These are phyloP conservation scores for Nesospiza acunhae DNA, from an alignment of 2,113 vertebrate genomes.

Conservation along the genomic window DNA sequence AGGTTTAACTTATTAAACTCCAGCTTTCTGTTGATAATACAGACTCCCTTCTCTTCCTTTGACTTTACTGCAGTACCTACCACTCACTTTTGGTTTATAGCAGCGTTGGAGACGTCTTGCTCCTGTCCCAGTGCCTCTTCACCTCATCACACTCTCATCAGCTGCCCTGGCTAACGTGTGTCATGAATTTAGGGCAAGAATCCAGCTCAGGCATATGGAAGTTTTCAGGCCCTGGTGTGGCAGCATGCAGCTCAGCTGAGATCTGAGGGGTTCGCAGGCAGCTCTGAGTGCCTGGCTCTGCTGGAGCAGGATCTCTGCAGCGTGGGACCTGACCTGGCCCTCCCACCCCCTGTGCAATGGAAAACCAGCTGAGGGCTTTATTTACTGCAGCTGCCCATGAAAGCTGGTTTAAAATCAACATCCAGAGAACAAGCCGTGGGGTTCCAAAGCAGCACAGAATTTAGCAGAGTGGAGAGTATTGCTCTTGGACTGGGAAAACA, in stretches of 20 bases:
- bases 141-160: neutral
- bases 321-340: neutral
- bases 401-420: slow-evolving; percentile 42
- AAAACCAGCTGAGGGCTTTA: slow-evolving; percentile 10
- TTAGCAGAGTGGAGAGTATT: slow-evolving; percentile 14
- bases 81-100: neutral
- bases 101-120: neutral
- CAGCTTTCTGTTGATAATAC: neutral
- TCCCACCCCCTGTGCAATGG: neutral
- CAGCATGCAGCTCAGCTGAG: neutral
- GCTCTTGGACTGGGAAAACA: slow-evolving; percentile 54
- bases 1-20: neutral
- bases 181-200: neutral
- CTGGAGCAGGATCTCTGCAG: slow-evolving; percentile 33
- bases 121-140: too few relatives aligned
- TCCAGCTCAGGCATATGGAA: neutral
- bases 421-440: slow-evolving; percentile 6
- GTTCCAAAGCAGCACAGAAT: slow-evolving; percentile 18
- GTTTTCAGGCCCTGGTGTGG: neutral
- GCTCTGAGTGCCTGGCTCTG: neutral
- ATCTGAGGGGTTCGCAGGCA: neutral
- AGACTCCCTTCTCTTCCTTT: neutral
- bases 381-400: slow-evolving; percentile 50
- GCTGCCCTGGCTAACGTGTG: neutral
- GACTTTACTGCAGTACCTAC: neutral